Evolutionary conservation across 2,888 invertebrate species (phyloP).

Genomic region (Orthosia gothica): DNA sequence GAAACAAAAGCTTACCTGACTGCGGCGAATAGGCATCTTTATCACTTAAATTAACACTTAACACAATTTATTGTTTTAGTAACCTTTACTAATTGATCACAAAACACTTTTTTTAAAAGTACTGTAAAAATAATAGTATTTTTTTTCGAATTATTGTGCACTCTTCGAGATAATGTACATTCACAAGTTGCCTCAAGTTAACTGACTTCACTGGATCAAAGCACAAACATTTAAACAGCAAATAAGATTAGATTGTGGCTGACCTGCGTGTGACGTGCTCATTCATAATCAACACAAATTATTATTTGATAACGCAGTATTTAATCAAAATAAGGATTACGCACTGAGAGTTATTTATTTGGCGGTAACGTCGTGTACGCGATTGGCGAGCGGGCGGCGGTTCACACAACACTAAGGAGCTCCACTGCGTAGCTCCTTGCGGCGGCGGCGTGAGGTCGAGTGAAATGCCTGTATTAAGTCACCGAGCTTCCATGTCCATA

Average conservation of each 20-base stretch:
- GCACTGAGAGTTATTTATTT: conserved; percentile 74
- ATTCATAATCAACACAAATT: conserved; percentile 87
- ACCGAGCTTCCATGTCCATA: conserved; percentile 79
- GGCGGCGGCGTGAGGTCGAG: conserved; percentile 77
- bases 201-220: conserved; percentile 88
- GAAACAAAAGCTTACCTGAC: conserved; percentile 81
- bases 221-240: conserved; percentile 90
- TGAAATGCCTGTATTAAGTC: conserved; percentile 83
- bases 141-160: conserved; percentile 63
- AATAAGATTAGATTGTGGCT: conserved; percentile 88
- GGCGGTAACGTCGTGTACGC: conserved; percentile 59
- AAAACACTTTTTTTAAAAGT: conserved; percentile 63
- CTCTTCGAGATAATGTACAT: conserved; percentile 74
- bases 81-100: conserved; percentile 41
- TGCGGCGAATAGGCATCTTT: conserved; percentile 89
- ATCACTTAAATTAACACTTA: conserved; percentile 62
- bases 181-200: conserved; percentile 84
- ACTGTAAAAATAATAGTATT: conserved; percentile 39
- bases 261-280: conserved; percentile 86
- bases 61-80: conserved; percentile 61
- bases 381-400: conserved; percentile 71
- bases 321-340: conserved; percentile 87
- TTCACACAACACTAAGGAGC: conserved; percentile 67
- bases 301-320: conserved; percentile 82
- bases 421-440: conserved; percentile 72